Percentiles rank a stretch among this genome's conserved stretches.
phyloP scores from a whole-genome alignment of 2,888 invertebrate species.

The Eristalinus aeneus region DNA sequence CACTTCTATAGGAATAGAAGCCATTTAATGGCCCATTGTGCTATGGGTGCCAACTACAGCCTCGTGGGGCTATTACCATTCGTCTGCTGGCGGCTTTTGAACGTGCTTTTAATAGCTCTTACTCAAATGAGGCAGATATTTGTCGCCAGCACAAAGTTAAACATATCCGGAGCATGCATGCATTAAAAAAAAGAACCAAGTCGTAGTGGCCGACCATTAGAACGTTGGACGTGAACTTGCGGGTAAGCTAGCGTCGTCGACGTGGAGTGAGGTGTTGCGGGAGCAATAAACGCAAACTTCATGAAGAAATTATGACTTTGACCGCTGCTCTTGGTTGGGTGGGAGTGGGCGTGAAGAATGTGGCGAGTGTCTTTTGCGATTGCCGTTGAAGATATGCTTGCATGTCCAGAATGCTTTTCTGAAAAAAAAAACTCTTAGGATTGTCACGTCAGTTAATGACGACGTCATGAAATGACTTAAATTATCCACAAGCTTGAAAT shows the following conservation, averaged over 20 bases:
- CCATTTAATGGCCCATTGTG: conserved; percentile 11
- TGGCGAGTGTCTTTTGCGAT: too few relatives aligned
- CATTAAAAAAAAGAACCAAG: not conserved
- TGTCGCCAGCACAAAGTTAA: not conserved
- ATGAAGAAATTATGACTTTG: too few relatives aligned
- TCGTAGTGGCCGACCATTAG: not conserved
- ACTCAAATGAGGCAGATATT: not conserved
- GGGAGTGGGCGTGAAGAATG: too few relatives aligned
- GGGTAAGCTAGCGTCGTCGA: too few relatives aligned
- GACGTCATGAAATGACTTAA: too few relatives aligned
- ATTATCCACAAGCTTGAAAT: too few relatives aligned
- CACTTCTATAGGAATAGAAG: conserved; percentile 9
- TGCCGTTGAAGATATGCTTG: too few relatives aligned
- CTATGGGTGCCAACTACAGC: not conserved
- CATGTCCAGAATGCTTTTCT: too few relatives aligned
- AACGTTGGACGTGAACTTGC: not conserved
- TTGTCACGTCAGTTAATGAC: too few relatives aligned
- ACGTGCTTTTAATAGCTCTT: not conserved
- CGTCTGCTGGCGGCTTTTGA: not conserved
- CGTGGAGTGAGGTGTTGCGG: not conserved
- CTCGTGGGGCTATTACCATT: not conserved
- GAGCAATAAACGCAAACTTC: not conserved
- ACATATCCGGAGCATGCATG: not conserved
- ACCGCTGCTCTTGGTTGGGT: too few relatives aligned
- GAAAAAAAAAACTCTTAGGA: too few relatives aligned